A percentile compares a stretch with the other conserved stretches of the same genome.
Evolutionary conservation across 2,888 invertebrate genomes (phyloP).

Genomic region (Drosophila yooni): DNA sequence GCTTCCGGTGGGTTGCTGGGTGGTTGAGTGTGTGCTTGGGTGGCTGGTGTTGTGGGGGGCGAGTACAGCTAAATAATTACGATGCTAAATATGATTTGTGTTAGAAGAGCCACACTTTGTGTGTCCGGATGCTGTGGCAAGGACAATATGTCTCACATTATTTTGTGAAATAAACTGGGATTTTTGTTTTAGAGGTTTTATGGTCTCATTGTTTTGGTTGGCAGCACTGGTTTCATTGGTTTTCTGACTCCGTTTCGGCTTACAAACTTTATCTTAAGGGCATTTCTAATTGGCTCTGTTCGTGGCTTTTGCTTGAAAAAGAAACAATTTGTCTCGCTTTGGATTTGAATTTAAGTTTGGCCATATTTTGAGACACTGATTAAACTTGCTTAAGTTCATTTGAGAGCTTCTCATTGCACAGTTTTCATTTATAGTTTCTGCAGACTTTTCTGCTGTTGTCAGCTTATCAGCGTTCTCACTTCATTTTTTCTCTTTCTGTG

Average conservation of each 20-base stretch:
- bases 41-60: neutral
- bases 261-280: constrained; percentile 56
- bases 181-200: constrained; percentile 3
- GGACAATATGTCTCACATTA: constrained; percentile 42
- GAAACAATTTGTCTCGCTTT: constrained; percentile 4
- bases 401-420: neutral
- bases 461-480: neutral
- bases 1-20: constrained; percentile 19
- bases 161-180: constrained; percentile 31
- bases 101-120: constrained; percentile 5
- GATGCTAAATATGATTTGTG: constrained; percentile 72
- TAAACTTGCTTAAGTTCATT: neutral
- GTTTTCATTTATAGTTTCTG: neutral
- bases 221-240: constrained; percentile 27
- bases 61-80: constrained; percentile 68
- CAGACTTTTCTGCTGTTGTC: neutral
- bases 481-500: neutral
- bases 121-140: constrained; percentile 45
- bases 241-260: constrained; percentile 63
- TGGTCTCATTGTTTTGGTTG: neutral
- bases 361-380: neutral
- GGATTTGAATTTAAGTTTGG: constrained; percentile 38
- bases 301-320: constrained; percentile 3
- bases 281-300: constrained; percentile 10
- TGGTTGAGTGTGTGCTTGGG: neutral